Conservation (phyloP, 64 coral and sea anemone species). For the Montipora capricornis region DNA sequence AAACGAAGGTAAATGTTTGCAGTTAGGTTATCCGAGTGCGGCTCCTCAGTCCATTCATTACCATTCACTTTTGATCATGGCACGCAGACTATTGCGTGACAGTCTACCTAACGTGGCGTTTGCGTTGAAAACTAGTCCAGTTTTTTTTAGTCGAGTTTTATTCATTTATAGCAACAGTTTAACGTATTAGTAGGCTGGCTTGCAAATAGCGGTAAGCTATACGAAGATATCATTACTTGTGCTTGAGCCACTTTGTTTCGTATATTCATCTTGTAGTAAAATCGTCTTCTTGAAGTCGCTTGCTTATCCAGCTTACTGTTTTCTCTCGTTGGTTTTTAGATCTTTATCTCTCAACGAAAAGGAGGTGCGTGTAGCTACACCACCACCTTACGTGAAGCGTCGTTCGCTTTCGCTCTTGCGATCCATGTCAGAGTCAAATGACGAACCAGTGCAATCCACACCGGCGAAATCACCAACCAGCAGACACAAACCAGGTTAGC, state of each 20-base stretch:
- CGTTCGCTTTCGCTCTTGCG: conserved; percentile 32
- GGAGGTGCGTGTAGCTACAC: not conserved
- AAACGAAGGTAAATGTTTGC: conserved; percentile 45
- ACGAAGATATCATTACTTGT: too few species aligned
- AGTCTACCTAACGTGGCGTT: not conserved
- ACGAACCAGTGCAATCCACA: not conserved
- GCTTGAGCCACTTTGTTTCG: too few species aligned
- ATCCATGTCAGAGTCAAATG: conserved; percentile 53
- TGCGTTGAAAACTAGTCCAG: too few species aligned
- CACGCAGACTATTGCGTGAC: not conserved
- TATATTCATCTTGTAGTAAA: too few species aligned
- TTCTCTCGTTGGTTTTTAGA: conserved; percentile 8
- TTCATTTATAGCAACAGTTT: too few species aligned
- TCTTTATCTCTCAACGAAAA: conserved; percentile 10
- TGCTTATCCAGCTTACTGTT: not conserved
- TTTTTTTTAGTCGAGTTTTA: too few species aligned
- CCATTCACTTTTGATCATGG: not conserved
- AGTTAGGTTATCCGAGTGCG: not conserved
- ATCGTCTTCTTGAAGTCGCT: not conserved
- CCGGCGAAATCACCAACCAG: conserved; percentile 11
- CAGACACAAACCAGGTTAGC: conserved; percentile 54
- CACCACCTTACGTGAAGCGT: not conserved
- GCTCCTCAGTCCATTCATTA: too few species aligned
- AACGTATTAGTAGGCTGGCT: too few species aligned
- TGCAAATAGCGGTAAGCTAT: too few species aligned